phyloP scores from a whole-genome alignment of 2,113 vertebrate species.

The Thalassoma bifasciatum region DNA sequence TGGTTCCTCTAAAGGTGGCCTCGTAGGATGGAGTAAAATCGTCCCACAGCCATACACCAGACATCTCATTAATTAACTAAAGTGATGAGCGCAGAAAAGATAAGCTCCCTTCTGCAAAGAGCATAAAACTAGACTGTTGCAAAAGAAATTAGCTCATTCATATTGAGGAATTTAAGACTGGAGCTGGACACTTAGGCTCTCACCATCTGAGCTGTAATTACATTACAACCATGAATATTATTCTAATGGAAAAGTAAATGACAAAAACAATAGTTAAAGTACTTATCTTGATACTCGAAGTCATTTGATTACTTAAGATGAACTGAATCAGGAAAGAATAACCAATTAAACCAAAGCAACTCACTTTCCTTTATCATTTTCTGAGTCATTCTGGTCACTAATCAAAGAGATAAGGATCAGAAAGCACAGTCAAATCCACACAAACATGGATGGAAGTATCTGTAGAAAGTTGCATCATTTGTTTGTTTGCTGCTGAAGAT shows the following conservation, averaged over 20 bases:
- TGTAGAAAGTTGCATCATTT: too few relatives aligned
- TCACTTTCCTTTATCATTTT: too few relatives aligned
- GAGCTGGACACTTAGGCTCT: background rate
- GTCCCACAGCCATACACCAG: constrained; percentile 40
- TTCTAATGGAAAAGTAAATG: background rate
- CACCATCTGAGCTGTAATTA: background rate
- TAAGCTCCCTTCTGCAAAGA: constrained; percentile 32
- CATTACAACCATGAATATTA: background rate
- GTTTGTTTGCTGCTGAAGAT: too few relatives aligned
- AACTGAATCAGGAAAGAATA: background rate
- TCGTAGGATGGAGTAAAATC: constrained; percentile 35
- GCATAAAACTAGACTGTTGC: constrained; percentile 17
- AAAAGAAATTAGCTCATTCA: constrained; percentile 22
- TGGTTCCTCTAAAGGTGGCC: constrained; percentile 49
- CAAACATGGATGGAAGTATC: too few relatives aligned
- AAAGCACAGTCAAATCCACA: too few relatives aligned
- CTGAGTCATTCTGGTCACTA: too few relatives aligned
- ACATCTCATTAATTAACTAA: constrained; percentile 63
- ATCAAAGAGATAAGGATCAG: too few relatives aligned
- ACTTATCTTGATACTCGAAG: background rate
- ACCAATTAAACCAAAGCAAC: background rate
- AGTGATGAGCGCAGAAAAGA: constrained; percentile 53
- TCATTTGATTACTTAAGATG: background rate
- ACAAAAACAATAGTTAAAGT: background rate
- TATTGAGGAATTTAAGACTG: constrained; percentile 19